A percentile compares a stretch with the other conserved stretches of the same genome.
Evolutionary conservation across 2,113 vertebrate species (phyloP).

Genomic region (Ammodytes dubius): DNA sequence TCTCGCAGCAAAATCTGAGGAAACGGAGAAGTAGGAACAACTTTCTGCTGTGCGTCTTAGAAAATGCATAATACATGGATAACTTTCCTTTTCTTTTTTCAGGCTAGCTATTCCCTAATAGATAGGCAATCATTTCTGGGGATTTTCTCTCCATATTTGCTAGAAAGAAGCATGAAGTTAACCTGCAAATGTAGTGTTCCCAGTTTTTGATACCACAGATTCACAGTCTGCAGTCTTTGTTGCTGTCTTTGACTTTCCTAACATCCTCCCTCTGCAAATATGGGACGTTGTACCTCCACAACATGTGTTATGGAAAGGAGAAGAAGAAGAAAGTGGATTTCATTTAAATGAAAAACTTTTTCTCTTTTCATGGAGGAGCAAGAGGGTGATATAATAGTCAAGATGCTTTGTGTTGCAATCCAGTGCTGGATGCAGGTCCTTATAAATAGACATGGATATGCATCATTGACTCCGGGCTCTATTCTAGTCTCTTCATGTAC

Average conservation of each 20-base stretch:
- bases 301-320: constrained; percentile 19
- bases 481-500: constrained; percentile 62
- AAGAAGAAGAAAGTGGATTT: neutral
- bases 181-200: constrained; percentile 37
- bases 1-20: constrained; percentile 31
- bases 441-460: constrained; percentile 74
- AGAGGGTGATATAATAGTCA: constrained; percentile 35
- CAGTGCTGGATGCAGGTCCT: constrained; percentile 59
- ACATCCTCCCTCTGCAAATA: neutral
- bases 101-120: constrained; percentile 48
- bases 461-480: constrained; percentile 62
- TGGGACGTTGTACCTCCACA: constrained; percentile 16
- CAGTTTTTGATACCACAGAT: constrained; percentile 29
- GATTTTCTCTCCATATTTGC: constrained; percentile 27
- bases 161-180: constrained; percentile 47
- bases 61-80: constrained; percentile 60
- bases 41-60: constrained; percentile 32
- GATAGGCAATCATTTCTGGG: constrained; percentile 40
- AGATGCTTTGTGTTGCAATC: constrained; percentile 56
- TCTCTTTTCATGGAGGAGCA: constrained; percentile 25
- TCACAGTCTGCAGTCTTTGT: constrained; percentile 3
- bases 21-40: constrained; percentile 33
- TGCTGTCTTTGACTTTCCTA: neutral
- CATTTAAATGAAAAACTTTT: constrained; percentile 31
- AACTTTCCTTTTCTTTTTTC: constrained; percentile 39